phyloP scores from a whole-genome alignment of 2,888 invertebrate species.

The Tiliacea aurago region DNA sequence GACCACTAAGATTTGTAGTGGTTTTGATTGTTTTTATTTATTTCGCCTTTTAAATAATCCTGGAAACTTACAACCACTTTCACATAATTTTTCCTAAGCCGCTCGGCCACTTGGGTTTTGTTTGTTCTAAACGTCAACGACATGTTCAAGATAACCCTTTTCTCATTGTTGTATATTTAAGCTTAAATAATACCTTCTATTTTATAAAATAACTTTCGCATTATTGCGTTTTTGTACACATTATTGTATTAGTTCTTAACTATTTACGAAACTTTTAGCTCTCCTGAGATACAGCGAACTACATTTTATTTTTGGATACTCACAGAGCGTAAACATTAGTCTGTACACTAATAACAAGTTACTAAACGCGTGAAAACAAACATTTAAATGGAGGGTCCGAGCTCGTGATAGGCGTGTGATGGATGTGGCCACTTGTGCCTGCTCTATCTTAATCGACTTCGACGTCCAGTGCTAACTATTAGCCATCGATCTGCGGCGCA shows the following conservation, averaged over 20 bases:
- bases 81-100: neutral
- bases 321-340: neutral
- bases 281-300: neutral
- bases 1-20: neutral
- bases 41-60: neutral
- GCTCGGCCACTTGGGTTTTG: neutral
- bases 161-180: neutral
- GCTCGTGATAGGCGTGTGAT: constrained; percentile 68
- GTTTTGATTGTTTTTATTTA: neutral
- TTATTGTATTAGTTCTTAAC: neutral
- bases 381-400: constrained; percentile 49
- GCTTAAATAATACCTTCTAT: neutral
- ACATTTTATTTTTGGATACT: neutral
- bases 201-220: neutral
- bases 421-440: constrained; percentile 64
- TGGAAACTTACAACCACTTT: neutral
- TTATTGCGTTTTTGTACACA: too few species aligned
- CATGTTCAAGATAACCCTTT: neutral
- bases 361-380: constrained; percentile 21
- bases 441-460: constrained; percentile 68
- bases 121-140: neutral
- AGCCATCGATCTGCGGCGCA: constrained; percentile 32
- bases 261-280: neutral
- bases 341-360: constrained; percentile 9
- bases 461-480: constrained; percentile 68